Percentiles rank a stretch among this genome's conserved stretches.
Conservation (phyloP, 2,888 invertebrate species). For the Agrypnus murinus region DNA sequence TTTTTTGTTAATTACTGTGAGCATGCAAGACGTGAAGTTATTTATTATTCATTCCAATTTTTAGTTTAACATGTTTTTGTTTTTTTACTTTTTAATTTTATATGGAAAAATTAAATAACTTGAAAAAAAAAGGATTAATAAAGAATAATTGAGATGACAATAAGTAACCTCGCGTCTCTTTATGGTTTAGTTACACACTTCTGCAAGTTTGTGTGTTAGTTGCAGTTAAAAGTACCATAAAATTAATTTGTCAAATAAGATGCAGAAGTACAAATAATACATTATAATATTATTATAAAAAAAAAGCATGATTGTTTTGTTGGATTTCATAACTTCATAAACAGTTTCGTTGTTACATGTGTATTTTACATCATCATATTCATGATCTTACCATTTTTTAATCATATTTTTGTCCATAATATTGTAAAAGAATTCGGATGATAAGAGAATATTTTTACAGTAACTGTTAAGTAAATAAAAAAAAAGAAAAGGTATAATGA, state of each 20-base stretch:
- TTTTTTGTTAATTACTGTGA: slow-evolving; percentile 40
- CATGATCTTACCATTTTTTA: slow-evolving; percentile 26
- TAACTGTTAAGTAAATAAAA: slow-evolving; percentile 34
- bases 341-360: slow-evolving; percentile 23
- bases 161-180: slow-evolving; percentile 17
- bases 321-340: slow-evolving; percentile 59
- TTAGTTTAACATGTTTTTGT: too few relatives aligned
- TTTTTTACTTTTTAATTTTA: neutral
- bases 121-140: neutral
- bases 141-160: slow-evolving; percentile 3
- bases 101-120: neutral
- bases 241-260: slow-evolving; percentile 45
- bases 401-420: slow-evolving; percentile 40
- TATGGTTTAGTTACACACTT: slow-evolving; percentile 41
- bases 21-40: slow-evolving; percentile 21
- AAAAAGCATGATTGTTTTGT: slow-evolving; percentile 45
- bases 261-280: slow-evolving; percentile 63
- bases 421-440: slow-evolving; percentile 5
- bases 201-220: slow-evolving; percentile 47
- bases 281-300: slow-evolving; percentile 51
- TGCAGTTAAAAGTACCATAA: slow-evolving; percentile 31
- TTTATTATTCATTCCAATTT: slow-evolving; percentile 28
- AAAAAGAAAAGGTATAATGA: neutral
- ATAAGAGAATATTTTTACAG: slow-evolving; percentile 53
- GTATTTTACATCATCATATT: slow-evolving; percentile 35